Evolutionary conservation across 2,797 vertebrate species (phyloP).

Genomic region (Pyrrhura leucotis): DNA sequence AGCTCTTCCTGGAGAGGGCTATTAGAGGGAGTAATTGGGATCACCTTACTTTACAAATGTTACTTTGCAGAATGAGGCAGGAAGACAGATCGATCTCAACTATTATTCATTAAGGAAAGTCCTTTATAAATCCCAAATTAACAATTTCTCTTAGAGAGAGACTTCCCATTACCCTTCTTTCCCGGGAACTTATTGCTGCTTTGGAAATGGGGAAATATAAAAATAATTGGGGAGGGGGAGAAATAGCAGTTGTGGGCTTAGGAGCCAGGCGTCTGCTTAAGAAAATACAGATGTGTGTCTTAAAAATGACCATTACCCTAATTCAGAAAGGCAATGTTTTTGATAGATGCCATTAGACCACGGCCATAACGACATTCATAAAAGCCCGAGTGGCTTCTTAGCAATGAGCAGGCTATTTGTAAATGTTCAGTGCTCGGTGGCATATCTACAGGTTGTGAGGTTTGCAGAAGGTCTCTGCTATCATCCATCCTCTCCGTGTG

Average conservation of each 20-base stretch:
- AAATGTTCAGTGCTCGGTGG: rapidly evolving
- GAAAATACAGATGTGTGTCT: slow-evolving; percentile 41
- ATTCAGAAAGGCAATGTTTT: neutral
- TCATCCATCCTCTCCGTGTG: rapidly evolving
- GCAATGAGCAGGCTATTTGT: neutral
- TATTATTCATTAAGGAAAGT: slow-evolving; percentile 79
- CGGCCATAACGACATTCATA: rapidly evolving
- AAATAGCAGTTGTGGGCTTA: slow-evolving; percentile 19
- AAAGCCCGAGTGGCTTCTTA: neutral
- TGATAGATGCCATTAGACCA: neutral
- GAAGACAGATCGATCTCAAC: slow-evolving; percentile 76
- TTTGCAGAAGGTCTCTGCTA: neutral
- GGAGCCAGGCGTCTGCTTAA: slow-evolving; percentile 20
- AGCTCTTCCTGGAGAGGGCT: slow-evolving; percentile 33
- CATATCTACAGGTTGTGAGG: neutral
- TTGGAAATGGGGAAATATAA: slow-evolving; percentile 68
- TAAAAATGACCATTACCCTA: slow-evolving; percentile 31
- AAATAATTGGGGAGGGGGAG: slow-evolving; percentile 58
- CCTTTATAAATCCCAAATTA: slow-evolving; percentile 82
- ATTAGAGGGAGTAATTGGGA: slow-evolving; percentile 71
- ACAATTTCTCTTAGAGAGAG: slow-evolving; percentile 77
- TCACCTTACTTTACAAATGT: slow-evolving; percentile 77
- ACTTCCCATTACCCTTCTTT: slow-evolving; percentile 69
- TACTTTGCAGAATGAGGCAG: slow-evolving; percentile 74
- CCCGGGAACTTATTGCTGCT: slow-evolving; percentile 49